phyloP scores from a whole-genome alignment of 2,797 vertebrate genomes.

The Hypotaenidia philippensis region DNA sequence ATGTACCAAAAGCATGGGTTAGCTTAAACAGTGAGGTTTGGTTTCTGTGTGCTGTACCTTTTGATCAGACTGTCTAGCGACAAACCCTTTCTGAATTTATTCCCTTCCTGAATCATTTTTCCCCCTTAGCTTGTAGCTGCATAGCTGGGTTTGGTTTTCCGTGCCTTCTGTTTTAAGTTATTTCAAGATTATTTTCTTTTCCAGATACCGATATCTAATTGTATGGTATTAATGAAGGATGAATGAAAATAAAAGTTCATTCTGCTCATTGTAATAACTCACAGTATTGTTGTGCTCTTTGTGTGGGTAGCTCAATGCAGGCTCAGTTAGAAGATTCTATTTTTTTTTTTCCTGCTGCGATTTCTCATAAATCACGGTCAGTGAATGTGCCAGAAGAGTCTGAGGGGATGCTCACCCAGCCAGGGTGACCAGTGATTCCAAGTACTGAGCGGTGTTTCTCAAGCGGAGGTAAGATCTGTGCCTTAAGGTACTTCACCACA shows the following conservation, averaged over 20 bases:
- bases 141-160: constrained; percentile 74
- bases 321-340: not conserved
- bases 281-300: constrained; percentile 29
- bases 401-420: not conserved
- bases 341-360: not conserved
- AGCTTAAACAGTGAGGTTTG: constrained; percentile 45
- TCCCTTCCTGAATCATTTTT: constrained; percentile 9
- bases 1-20: constrained; percentile 55
- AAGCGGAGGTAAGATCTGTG: not conserved
- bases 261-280: constrained; percentile 40
- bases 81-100: constrained; percentile 46
- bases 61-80: constrained; percentile 44
- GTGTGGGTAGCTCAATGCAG: accelerated
- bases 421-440: not conserved
- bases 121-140: constrained; percentile 44
- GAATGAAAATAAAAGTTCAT: constrained; percentile 78
- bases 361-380: not conserved
- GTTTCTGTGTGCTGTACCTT: constrained; percentile 45
- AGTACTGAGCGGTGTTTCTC: not conserved
- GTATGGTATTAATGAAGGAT: constrained; percentile 71
- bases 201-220: constrained; percentile 59
- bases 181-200: constrained; percentile 51
- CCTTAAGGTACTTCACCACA: not conserved
- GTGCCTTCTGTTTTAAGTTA: constrained; percentile 82
- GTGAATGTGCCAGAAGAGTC: not conserved